A percentile compares a stretch with the other conserved stretches of the same genome.
Conservation (phyloP, 2,888 invertebrate genomes). For the Crossocerus cetratus region DNA sequence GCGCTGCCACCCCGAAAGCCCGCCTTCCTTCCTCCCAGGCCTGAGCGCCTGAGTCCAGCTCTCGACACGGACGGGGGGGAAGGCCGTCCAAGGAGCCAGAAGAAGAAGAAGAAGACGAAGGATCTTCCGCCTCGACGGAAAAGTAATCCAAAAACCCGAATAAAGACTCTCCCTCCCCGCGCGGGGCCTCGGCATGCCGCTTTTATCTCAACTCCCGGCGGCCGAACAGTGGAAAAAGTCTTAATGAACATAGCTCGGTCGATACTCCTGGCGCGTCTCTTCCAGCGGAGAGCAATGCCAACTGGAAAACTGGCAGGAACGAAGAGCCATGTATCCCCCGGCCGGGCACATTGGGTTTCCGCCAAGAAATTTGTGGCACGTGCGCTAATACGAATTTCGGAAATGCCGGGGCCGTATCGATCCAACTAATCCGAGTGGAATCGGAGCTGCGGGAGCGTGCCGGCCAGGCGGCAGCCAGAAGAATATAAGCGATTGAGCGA, state of each 20-base stretch:
- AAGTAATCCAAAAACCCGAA: background rate
- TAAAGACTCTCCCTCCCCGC: background rate
- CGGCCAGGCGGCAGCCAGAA: slow-evolving; percentile 11
- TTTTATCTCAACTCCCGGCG: slow-evolving; percentile 1
- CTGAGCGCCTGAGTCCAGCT: too few relatives aligned
- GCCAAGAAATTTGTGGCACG: too few relatives aligned
- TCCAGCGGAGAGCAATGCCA: background rate
- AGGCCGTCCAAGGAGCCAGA: slow-evolving; percentile 21
- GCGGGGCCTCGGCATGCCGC: too few relatives aligned
- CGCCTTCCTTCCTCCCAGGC: too few relatives aligned
- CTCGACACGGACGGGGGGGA: too few relatives aligned
- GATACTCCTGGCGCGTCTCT: background rate
- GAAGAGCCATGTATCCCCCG: too few relatives aligned
- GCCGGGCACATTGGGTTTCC: too few relatives aligned
- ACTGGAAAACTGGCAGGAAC: too few relatives aligned
- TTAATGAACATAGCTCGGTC: slow-evolving; percentile 8
- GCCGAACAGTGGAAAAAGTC: background rate
- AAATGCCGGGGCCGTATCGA: background rate
- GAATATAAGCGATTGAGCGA: slow-evolving; percentile 11
- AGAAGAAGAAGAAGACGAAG: background rate
- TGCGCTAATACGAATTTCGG: too few relatives aligned
- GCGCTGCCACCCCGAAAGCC: too few relatives aligned
- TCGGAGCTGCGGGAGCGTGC: slow-evolving; percentile 14
- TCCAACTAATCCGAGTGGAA: background rate
- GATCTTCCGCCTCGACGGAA: background rate